Evolutionary conservation across 1,140 invertebrate genomes (phyloP).

Genomic region (Pentalonia nigronervosa): DNA sequence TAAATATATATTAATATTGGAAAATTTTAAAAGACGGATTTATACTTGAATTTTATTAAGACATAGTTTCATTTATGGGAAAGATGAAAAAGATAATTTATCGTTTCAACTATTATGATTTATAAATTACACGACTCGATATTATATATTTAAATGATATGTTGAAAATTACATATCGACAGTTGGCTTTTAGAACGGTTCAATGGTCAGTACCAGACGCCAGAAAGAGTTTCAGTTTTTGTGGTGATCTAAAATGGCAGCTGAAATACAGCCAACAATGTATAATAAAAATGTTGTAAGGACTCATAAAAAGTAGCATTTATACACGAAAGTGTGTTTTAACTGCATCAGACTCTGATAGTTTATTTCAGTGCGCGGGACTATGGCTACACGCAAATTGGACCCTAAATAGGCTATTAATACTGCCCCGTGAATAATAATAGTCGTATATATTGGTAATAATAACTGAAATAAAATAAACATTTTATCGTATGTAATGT

Average conservation of each 20-base stretch:
- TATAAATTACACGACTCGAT: not conserved
- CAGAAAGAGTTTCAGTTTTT: conserved; percentile 32
- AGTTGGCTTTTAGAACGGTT: not conserved
- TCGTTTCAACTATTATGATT: not conserved
- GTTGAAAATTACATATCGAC: not conserved
- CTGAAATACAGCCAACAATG: conserved; percentile 56
- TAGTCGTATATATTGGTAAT: not conserved
- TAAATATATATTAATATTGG: not conserved
- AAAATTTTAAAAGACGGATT: not conserved
- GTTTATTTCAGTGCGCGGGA: conserved; percentile 41
- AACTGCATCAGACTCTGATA: not conserved
- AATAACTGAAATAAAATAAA: not conserved
- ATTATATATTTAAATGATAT: not conserved
- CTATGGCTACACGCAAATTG: conserved; percentile 18
- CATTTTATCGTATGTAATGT: not conserved
- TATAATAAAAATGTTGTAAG: conserved; percentile 49
- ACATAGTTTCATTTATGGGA: not conserved
- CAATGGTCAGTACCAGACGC: not conserved
- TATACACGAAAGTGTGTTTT: conserved; percentile 4
- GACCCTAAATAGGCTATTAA: not conserved
- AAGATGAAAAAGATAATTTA: not conserved
- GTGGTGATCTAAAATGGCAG: conserved; percentile 20
- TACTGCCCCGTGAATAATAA: not conserved
- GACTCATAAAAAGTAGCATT: conserved; percentile 56
- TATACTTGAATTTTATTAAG: not conserved